Base-by-base conservation (phyloP, 2,797 vertebrate species). In the Liparis tanakae region DNA sequence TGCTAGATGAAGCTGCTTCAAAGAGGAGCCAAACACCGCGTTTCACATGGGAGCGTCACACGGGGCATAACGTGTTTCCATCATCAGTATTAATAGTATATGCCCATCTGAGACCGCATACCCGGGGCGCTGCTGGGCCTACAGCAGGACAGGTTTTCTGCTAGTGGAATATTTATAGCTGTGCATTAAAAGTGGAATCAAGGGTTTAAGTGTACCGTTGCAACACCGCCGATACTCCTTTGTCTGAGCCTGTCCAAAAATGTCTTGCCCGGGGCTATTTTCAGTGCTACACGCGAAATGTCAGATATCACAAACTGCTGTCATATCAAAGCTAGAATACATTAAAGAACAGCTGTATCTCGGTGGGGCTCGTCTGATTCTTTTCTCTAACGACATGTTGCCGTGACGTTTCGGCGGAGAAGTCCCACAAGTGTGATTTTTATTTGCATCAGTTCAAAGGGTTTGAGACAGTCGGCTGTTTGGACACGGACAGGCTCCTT, bases 171-270 rank as follows among this genome's bases (percentile, higher is more conserved):
- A 95, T 95, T 95, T 95, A 95, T 94, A 95, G 93, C 90, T 88
- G 88, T 93, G 91, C 92, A 94, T 94, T 93, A 94, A 94, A 93
- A 86, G 85, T 88, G 86, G 91, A 94, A 93, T 94, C 93, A 91
- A 91, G 85, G 90, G 90, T 94, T 94, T 92, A 93, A 91, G 88
- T 92, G 92, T 93, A 89, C 92, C 85, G 69, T 94, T 93, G 89
- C 92, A 91, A 87, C 93, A 93, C 81, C 58, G 75, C 90, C 79
- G 82, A 89, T 76, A 88, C 43, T 87, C 88, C 90, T 93, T 91
- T 95, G 95, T 94, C 87, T 87, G 91, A 92, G 92, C 95, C 92
- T 94, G 95, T 94, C 93, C 89, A 94, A 94, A 95, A 94, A 94
- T 94, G 91, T 85, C 91, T 86, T 14, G 74, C 93, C 90, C 41